phyloP scores from a whole-genome alignment of 2,888 invertebrate species.

The Heliconius sara region DNA sequence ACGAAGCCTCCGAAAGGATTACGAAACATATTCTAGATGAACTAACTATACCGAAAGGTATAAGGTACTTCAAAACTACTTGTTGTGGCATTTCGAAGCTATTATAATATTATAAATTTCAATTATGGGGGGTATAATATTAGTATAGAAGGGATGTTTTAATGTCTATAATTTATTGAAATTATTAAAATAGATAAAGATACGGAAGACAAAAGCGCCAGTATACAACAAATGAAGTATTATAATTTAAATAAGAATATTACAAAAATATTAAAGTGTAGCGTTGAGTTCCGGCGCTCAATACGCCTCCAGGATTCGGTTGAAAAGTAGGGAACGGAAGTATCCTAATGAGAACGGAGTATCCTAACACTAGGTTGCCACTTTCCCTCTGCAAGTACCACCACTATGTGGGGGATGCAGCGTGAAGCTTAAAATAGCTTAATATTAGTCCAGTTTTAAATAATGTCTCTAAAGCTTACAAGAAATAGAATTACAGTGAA shows the following conservation, averaged over 20 bases:
- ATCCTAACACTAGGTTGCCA: neutral
- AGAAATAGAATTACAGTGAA: neutral
- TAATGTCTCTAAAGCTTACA: neutral
- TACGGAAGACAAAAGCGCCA: too few relatives aligned
- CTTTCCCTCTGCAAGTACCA: too few relatives aligned
- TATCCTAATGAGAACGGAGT: neutral
- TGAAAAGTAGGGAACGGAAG: neutral
- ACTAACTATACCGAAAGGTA: conserved; percentile 2
- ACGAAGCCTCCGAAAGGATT: conserved; percentile 19
- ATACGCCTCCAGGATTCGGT: neutral
- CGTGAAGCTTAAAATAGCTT: too few relatives aligned
- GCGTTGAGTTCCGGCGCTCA: neutral
- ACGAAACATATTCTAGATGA: neutral
- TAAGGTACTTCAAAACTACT: neutral
- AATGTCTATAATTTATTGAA: too few relatives aligned
- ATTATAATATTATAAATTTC: neutral
- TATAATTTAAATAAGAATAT: too few relatives aligned
- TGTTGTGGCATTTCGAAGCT: neutral
- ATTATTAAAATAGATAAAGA: too few relatives aligned
- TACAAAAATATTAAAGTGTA: too few relatives aligned
- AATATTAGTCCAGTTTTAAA: too few relatives aligned
- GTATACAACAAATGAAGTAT: too few relatives aligned
- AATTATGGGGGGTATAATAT: neutral
- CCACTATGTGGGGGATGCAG: too few relatives aligned
- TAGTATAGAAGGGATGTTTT: neutral